Conservation (phyloP, 2,888 invertebrate species). For the Tetramorium bicarinatum region DNA sequence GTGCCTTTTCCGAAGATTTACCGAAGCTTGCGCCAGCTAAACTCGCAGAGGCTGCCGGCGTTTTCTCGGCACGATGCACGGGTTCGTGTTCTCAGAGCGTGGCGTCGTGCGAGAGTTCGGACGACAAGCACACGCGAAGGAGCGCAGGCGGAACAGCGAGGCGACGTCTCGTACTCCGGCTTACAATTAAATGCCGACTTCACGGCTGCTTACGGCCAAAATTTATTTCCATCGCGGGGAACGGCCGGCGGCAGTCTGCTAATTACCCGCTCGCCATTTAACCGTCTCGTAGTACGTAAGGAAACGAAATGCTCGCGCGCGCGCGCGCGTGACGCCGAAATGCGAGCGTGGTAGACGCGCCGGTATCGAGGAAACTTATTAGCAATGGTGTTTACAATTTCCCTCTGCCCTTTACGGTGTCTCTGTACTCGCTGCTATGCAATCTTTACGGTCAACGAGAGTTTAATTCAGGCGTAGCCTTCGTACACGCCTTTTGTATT, state of each 20-base stretch:
- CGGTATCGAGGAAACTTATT: conserved; percentile 72
- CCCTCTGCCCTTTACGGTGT: conserved; percentile 42
- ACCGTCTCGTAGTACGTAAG: conserved; percentile 56
- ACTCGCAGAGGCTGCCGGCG: conserved; percentile 56
- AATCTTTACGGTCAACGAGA: conserved; percentile 42
- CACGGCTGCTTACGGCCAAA: conserved; percentile 79
- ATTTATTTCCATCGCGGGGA: conserved; percentile 80
- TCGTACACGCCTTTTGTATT: background rate
- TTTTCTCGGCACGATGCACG: conserved; percentile 52
- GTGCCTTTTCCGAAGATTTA: conserved; percentile 77
- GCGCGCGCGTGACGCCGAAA: background rate
- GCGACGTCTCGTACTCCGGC: conserved; percentile 35
- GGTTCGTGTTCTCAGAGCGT: conserved; percentile 44
- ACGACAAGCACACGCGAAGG: conserved; percentile 33
- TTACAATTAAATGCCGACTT: conserved; percentile 82
- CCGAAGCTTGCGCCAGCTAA: conserved; percentile 47
- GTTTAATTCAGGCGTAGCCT: conserved; percentile 11
- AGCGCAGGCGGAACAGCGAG: conserved; percentile 25
- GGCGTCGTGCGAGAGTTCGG: conserved; percentile 52
- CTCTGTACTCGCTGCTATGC: conserved; percentile 34
- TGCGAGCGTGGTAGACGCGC: conserved; percentile 31
- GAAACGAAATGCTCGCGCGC: conserved; percentile 62
- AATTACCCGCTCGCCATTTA: conserved; percentile 78
- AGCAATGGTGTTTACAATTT: conserved; percentile 74
- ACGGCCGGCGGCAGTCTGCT: conserved; percentile 72